Evolutionary conservation across 2,113 vertebrate genomes (phyloP), one percentile per base, ranked within the genome.

Genomic region (Fulmarus glacialis): DNA sequence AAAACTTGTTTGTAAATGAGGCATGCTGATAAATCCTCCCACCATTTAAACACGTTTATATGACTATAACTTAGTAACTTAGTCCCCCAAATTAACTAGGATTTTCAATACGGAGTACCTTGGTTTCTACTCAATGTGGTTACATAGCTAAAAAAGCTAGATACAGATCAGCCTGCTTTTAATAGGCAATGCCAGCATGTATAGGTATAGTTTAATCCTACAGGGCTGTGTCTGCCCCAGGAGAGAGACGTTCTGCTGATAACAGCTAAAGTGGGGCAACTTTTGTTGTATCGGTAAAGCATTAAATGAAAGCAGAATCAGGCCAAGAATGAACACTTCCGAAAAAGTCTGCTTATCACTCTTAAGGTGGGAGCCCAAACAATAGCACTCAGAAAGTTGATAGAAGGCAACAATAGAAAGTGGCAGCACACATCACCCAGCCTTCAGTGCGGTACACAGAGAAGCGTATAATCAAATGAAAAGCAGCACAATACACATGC

Each of bases 371-470:
- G 60, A 77, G 7, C 59, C 40, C 43, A 38, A 48, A 62, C 66
- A 50, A 4, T 2, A 63, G 56, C 47, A 19, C 40, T 32, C 1
- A 0, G 72, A 16, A n/a, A 56, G 56, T 63, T 87, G 43, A 29
- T 6, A 32, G 3, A 5, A 56, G 53, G 59, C 29, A 66, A 55
- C 34, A 19, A 2, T 0, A 11, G 67, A 30, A 53, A 42, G 52
- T 2, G 16, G 26, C 8, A 14, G 55, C 64, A 52, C 38, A 9
- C 0, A 0, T 30, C 81, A 42, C 48, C 66, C 83, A 45, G 66
- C 26, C 8, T 48, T 43, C 8, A 3, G 11, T 26, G 38, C 7
- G 0, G 12, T 15, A 17, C 36, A 6, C 15, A 10, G 15, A n/a
- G 52, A 77, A 66, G 10, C 0, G 0, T 43, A 30, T 30, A 62